These are phyloP conservation scores for Ophion slaviceki DNA, from an alignment of 2,888 invertebrate genomes.

Conservation along the genomic window DNA sequence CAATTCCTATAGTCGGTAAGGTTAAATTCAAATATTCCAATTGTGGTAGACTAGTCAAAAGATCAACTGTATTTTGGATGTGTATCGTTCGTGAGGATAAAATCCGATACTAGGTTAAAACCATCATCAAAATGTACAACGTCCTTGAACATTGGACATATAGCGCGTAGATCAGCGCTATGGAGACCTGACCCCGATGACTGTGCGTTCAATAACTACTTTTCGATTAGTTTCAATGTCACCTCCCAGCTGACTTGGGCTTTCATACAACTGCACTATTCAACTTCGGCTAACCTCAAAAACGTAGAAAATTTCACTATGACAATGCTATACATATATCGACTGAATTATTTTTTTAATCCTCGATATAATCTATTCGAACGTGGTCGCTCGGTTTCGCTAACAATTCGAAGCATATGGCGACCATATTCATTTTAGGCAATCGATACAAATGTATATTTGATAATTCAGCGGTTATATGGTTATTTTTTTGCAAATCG, in stretches of 20 bases:
- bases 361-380: not conserved
- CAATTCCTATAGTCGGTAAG: not conserved
- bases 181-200: not conserved
- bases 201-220: not conserved
- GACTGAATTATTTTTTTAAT: not conserved
- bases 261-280: not conserved
- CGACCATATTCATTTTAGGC: no score
- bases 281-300: not conserved
- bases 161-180: not conserved
- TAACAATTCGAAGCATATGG: not conserved
- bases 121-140: not conserved
- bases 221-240: not conserved
- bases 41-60: slow-evolving; percentile 1
- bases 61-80: slow-evolving; percentile 1
- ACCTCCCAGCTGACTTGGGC: not conserved
- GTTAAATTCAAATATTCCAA: not conserved
- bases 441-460: no score
- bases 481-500: no score
- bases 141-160: not conserved
- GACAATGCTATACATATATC: not conserved
- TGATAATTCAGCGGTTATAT: no score
- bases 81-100: not conserved
- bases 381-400: not conserved
- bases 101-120: not conserved
- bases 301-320: not conserved